Conservation (phyloP, 2,888 invertebrate species). For the Melieria omissa region DNA sequence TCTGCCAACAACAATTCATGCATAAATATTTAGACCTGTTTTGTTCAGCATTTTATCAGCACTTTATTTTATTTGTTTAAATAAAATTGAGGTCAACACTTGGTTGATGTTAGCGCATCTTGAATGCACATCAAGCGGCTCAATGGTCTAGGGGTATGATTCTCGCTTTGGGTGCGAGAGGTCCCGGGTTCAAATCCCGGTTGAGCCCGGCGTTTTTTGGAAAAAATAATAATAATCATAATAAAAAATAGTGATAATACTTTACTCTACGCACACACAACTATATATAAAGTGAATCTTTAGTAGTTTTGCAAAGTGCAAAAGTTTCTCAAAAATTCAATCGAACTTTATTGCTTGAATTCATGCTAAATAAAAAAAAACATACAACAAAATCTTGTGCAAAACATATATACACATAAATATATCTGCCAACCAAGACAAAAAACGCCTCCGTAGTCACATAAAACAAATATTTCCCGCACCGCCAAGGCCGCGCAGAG, state of each 20-base stretch:
- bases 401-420: slow-evolving; percentile 4
- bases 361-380: slow-evolving; percentile 37
- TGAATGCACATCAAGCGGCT: slow-evolving; percentile 61
- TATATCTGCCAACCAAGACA: not conserved
- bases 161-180: slow-evolving; percentile 77
- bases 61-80: no score
- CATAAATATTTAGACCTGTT: not conserved
- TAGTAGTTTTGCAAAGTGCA: no score
- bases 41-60: not conserved
- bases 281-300: not conserved
- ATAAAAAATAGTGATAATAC: not conserved
- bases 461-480: slow-evolving; percentile 18
- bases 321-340: not conserved
- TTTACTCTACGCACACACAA: not conserved
- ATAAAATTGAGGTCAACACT: no score
- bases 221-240: not conserved
- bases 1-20: no score
- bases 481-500: slow-evolving; percentile 9
- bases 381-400: slow-evolving; percentile 38
- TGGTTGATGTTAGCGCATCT: no score
- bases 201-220: slow-evolving; percentile 68
- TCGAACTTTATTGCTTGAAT: slow-evolving; percentile 26
- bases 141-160: slow-evolving; percentile 78
- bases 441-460: slow-evolving; percentile 13
- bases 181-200: slow-evolving; percentile 77